These are phyloP conservation scores for Meda fulgida DNA, from an alignment of 2,797 vertebrate species.

Conservation along the genomic window DNA sequence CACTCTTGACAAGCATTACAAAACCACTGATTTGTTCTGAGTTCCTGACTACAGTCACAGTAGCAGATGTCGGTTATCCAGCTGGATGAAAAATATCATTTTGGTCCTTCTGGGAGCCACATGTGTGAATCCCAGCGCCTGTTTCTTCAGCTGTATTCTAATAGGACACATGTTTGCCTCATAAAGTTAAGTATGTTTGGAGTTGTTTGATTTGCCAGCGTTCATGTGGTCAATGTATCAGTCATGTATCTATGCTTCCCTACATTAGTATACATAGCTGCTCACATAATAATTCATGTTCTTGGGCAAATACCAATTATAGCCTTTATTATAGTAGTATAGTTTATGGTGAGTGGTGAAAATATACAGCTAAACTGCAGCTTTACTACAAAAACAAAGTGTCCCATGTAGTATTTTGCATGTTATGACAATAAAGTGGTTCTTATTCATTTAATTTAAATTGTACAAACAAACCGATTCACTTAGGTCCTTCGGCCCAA, in stretches of 20 bases:
- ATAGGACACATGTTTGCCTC: conserved; percentile 34
- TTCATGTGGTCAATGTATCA: conserved; percentile 35
- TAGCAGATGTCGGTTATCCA: conserved; percentile 55
- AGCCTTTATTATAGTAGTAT: no score
- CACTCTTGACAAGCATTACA: conserved; percentile 4
- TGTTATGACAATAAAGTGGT: neutral
- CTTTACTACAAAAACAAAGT: neutral
- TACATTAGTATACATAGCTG: conserved; percentile 67
- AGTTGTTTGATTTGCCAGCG: conserved; percentile 59
- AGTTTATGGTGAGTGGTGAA: neutral
- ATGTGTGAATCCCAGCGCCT: conserved; percentile 63
- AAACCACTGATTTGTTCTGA: conserved; percentile 38
- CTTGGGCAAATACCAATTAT: conserved; percentile 59
- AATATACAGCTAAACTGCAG: neutral
- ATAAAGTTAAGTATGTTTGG: conserved; percentile 17
- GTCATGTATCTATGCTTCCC: conserved; percentile 39
- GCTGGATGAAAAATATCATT: conserved; percentile 55
- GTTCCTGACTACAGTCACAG: conserved; percentile 33
- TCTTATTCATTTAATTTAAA: neutral
- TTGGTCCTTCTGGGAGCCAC: conserved; percentile 55
- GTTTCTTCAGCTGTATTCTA: conserved; percentile 55
- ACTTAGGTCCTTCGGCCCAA: no score
- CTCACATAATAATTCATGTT: conserved; percentile 55
- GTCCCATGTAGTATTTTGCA: neutral
- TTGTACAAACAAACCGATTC: neutral